Evolutionary conservation across 2,113 vertebrate genomes (phyloP), one percentile per base, ranked within the genome.

Genomic region (Meleagris gallopavo): DNA sequence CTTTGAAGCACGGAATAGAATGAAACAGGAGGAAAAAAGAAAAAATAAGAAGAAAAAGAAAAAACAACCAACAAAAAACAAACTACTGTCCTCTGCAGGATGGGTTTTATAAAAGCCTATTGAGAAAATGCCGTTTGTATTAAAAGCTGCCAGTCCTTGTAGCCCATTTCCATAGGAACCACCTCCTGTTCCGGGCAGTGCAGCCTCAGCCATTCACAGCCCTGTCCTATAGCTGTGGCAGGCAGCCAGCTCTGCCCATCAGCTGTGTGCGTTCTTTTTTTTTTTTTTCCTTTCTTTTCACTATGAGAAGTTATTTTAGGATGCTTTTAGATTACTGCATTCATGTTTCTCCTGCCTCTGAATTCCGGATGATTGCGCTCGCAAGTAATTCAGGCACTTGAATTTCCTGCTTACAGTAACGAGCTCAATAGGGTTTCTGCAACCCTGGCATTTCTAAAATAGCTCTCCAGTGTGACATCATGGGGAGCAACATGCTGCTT

Each of bases 301-400:
- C 70, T 13, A 10, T 0, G 0, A 74, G 60, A 7, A 91, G 83
- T 78, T 96, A 96, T 96, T 96, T 94, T 95, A 13, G 90, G 86
- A 15, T 34, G 15, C 71, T 94, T 96, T 91, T 67, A 83, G 90
- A 96, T 94, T 62, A 94, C 95, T 88, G 83, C 46, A 21, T 57
- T 96, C 58, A 57, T 7, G 29, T 65, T 72, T 58, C 8, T 48
- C 50, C 5, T 77, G 90, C 72, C 16, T 91, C 77, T 96, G 94
- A 95, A 95, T 96, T 94, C 94, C 83, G 90, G 79, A 67, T 95
- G 90, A 96, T 96, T 96, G 73, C 50, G 1, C 86, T 75, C 25
- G 80, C 83, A 22, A 91, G 41, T 88, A 88, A 86, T 91, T 94
- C 91, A 91, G 81, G 67, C 75, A 61, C 79, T 92, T 83, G 64